These are phyloP conservation scores for Sebastes iracundus DNA, from an alignment of 2,797 vertebrate species.

Conservation along the genomic window DNA sequence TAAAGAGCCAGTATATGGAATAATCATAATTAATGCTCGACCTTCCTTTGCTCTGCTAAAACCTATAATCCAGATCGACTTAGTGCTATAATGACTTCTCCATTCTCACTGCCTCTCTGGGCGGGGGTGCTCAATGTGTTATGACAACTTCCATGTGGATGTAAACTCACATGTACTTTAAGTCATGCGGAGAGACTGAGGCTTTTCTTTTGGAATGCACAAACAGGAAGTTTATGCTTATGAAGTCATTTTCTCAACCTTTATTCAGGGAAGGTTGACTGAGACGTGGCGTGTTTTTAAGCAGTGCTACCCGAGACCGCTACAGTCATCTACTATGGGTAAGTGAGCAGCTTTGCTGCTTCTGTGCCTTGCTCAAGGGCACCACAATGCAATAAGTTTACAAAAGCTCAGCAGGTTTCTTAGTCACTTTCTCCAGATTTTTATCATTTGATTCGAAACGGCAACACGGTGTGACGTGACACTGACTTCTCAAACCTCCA, in stretches of 20 bases:
- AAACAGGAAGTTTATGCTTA: constrained; percentile 21
- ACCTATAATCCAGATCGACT: constrained; percentile 75
- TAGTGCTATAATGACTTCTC: constrained; percentile 68
- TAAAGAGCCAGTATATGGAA: constrained; percentile 67
- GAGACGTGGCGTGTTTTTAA: constrained; percentile 16
- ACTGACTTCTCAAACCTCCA: constrained; percentile 34
- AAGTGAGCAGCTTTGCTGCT: background rate
- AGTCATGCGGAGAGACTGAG: background rate
- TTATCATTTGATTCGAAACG: constrained; percentile 38
- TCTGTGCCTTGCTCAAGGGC: constrained; percentile 22
- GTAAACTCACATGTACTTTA: constrained; percentile 52
- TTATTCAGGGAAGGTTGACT: constrained; percentile 6
- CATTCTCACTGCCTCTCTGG: constrained; percentile 36
- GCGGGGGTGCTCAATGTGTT: constrained; percentile 20
- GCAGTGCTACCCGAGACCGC: background rate
- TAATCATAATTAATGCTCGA: constrained; percentile 71
- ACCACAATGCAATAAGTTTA: background rate
- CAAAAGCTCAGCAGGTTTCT: background rate
- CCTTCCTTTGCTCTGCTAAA: constrained; percentile 68
- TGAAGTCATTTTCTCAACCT: constrained; percentile 4
- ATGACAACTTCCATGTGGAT: constrained; percentile 41
- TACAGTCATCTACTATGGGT: background rate
- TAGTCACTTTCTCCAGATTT: constrained; percentile 23
- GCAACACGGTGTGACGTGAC: constrained; percentile 32
- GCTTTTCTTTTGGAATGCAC: constrained; percentile 11